These are phyloP conservation scores for Catajapyx aquilonaris DNA, from an alignment of 1,140 invertebrate genomes.

Conservation along the genomic window DNA sequence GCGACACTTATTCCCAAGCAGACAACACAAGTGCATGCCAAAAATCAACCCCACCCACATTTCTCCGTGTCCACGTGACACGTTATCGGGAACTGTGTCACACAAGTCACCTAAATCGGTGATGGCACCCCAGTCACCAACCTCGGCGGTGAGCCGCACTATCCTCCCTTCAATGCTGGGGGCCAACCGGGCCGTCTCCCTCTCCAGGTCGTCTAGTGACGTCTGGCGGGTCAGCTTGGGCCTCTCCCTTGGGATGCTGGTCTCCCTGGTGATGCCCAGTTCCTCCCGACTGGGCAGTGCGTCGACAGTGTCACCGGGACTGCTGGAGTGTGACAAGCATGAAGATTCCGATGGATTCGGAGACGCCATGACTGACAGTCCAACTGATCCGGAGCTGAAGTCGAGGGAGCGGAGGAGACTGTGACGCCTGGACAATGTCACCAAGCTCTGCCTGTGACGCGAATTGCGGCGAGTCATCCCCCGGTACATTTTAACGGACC, in stretches of 20 bases:
- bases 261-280: constrained; percentile 16
- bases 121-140: no score
- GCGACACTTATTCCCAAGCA: no score
- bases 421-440: constrained; percentile 45
- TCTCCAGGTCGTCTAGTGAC: constrained; percentile 52
- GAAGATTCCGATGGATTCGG: no score
- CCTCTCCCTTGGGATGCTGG: constrained; percentile 11
- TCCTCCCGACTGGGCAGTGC: constrained; percentile 12
- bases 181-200: constrained; percentile 46
- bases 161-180: constrained; percentile 55
- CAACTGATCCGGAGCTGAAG: no score
- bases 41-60: no score
- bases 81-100: no score
- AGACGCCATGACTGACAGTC: no score
- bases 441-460: constrained; percentile 59
- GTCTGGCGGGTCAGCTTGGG: constrained; percentile 37
- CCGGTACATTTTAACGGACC: constrained; percentile 53
- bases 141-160: constrained; percentile 42
- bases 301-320: constrained; percentile 35
- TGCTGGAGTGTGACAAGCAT: constrained; percentile 34
- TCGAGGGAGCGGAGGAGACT: constrained; percentile 51
- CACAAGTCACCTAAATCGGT: no score
- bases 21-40: no score
- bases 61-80: no score
- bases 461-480: constrained; percentile 44